Base-by-base conservation (phyloP, 2,888 invertebrate species). In the Drosophila yooni region DNA sequence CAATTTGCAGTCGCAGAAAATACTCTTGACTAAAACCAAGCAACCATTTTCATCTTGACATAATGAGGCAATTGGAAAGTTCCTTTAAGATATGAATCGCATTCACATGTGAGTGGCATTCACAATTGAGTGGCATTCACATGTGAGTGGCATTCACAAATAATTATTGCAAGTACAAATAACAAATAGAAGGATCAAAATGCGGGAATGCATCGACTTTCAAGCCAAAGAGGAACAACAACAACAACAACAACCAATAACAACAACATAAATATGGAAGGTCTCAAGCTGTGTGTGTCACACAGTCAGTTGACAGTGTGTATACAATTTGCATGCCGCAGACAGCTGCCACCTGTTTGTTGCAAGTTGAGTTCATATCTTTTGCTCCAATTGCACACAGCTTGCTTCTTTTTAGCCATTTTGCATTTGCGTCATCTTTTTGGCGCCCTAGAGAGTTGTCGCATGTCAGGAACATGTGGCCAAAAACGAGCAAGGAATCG, bases 401-500 rank as follows among this genome's bases (percentile, higher is more conserved):
- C 15, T 7, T 52, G 58, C 21, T 64, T 66, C 54, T 60, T 72
- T 46, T 73, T 73, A 43, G 43, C 50, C 46, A 72, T 56, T 72
- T 72, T 72, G 15, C 50, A 31, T 18, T 62, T 46, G 3, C 72
- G 73, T 73, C 72, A 60, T 73, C 72, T 58, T 67, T 72, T 64
- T 72, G 65, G 72, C 40, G 33, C 38, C 51, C 51, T 38, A 48
- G 21, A 46, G 56, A 56, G 57, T 33, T 31, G 38, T 36, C 27
- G 38, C 25, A 34, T 51, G 56, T 13, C 67, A 50, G 46, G 15
- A 11, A 38, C 36, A 50, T 57, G 59, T 21, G 21, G 34, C 57
- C 59, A 78, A 80, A 78, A 80, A 68, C 62, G 52, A 60, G 65
- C 73, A 80, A 78, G 72, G 76, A 76, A 72, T 67, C 52, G 56